A percentile compares a stretch with the other conserved stretches of the same genome.
These are phyloP conservation scores for Drosophila simulans DNA, from an alignment of 1,140 invertebrate species.

Conservation along the genomic window DNA sequence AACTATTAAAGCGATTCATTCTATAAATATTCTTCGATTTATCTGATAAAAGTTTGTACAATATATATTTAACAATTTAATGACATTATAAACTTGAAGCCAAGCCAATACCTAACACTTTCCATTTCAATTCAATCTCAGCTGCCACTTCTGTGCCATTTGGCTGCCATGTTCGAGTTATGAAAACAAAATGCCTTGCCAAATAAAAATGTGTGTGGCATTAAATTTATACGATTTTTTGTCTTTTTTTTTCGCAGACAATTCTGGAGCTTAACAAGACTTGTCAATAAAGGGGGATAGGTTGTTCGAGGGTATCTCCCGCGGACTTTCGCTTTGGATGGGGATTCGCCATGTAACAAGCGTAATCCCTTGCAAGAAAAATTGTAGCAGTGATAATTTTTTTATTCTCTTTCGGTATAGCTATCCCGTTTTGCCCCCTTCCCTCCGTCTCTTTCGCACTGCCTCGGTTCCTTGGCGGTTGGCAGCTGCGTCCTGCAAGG, in stretches of 20 bases:
- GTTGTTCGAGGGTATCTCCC: conserved; percentile 7
- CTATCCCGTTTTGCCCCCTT: not conserved
- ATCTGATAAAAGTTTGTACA: no score
- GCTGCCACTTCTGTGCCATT: conserved; percentile 33
- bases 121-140: conserved; percentile 13
- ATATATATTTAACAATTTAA: no score
- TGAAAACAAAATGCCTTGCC: conserved; percentile 33
- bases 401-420: conserved; percentile 49
- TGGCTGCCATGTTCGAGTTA: conserved; percentile 37
- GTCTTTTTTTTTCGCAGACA: conserved; percentile 59
- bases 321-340: conserved; percentile 8
- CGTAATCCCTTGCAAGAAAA: conserved; percentile 75
- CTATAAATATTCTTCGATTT: no score
- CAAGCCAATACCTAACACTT: no score
- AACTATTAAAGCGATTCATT: no score
- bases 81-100: no score
- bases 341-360: conserved; percentile 59
- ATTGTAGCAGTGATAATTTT: conserved; percentile 79
- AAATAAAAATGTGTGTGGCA: conserved; percentile 61
- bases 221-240: conserved; percentile 60
- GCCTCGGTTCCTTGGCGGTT: conserved; percentile 23
- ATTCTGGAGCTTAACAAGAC: conserved; percentile 73
- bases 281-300: conserved; percentile 62
- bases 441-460: not conserved
- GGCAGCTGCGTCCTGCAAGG: conserved; percentile 78